A percentile compares a stretch with the other conserved stretches of the same genome.
Evolutionary conservation across 2,888 invertebrate species (phyloP).

Genomic region (Hirtodrosophila alboralis): DNA sequence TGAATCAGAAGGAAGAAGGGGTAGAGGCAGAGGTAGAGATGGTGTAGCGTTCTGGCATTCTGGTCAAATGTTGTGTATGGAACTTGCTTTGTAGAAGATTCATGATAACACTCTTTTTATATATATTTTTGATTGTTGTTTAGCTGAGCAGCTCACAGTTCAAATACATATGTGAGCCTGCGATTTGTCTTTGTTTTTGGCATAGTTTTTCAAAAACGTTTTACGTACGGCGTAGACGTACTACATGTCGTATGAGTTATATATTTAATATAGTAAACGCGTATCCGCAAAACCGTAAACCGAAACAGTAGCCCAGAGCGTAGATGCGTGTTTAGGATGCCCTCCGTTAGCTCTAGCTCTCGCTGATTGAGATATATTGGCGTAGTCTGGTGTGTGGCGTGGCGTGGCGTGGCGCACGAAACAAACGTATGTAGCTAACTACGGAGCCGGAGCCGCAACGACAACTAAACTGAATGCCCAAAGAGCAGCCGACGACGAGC

Average conservation of each 20-base stretch:
- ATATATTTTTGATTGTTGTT: slow-evolving; percentile 5
- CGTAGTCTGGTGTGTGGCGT: slow-evolving; percentile 14
- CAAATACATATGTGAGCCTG: slow-evolving; percentile 39
- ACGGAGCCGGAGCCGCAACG: slow-evolving; percentile 57
- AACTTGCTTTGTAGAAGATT: slow-evolving; percentile 76
- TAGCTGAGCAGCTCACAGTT: slow-evolving; percentile 30
- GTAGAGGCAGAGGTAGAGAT: not conserved
- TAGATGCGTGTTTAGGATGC: slow-evolving; percentile 49
- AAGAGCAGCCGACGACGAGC: slow-evolving; percentile 44
- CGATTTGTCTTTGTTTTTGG: slow-evolving; percentile 30
- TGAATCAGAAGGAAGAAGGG: not conserved
- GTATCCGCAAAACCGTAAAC: slow-evolving; percentile 29
- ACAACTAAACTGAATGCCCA: slow-evolving; percentile 54
- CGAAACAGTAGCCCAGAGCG: slow-evolving; percentile 7
- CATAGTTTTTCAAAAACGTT: slow-evolving; percentile 39
- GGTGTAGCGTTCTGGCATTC: slow-evolving; percentile 1
- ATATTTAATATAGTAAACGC: slow-evolving; percentile 19
- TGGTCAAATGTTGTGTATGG: slow-evolving; percentile 12
- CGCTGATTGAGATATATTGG: slow-evolving; percentile 73
- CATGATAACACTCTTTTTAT: slow-evolving; percentile 44
- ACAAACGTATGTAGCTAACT: slow-evolving; percentile 51
- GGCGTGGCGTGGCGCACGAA: slow-evolving; percentile 27
- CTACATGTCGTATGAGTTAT: slow-evolving; percentile 70
- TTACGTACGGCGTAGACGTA: slow-evolving; percentile 22
- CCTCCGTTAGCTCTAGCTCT: slow-evolving; percentile 59